Evolutionary conservation across 2,113 vertebrate species (phyloP).

Genomic region (Paralichthys olivaceus): DNA sequence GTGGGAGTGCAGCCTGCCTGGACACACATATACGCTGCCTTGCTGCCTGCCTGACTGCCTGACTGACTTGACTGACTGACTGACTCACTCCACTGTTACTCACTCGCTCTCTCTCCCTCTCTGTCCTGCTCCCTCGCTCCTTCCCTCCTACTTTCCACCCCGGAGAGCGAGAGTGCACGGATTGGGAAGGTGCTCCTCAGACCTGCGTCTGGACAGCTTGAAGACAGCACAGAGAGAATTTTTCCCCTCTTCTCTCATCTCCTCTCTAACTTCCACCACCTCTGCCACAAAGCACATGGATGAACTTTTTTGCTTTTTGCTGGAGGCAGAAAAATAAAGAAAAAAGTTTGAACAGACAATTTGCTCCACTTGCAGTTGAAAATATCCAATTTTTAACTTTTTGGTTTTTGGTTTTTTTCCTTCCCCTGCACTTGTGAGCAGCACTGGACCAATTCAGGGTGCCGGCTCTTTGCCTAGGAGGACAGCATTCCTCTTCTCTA

Average conservation of each 20-base stretch:
- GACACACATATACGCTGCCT: constrained; percentile 65
- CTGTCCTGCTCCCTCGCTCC: constrained; percentile 69
- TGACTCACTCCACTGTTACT: constrained; percentile 67
- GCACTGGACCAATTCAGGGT: constrained; percentile 66
- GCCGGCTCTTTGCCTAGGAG: constrained; percentile 53
- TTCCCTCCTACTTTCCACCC: constrained; percentile 84
- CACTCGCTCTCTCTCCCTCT: constrained; percentile 69
- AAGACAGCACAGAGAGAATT: constrained; percentile 77
- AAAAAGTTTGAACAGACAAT: constrained; percentile 39
- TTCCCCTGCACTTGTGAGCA: constrained; percentile 60
- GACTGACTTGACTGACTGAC: constrained; percentile 61
- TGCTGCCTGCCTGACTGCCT: constrained; percentile 49
- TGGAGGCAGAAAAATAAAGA: constrained; percentile 64
- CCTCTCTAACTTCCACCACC: constrained; percentile 32
- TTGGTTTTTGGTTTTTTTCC: constrained; percentile 16
- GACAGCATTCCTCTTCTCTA: constrained; percentile 54
- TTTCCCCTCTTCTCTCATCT: constrained; percentile 49
- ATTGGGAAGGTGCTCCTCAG: constrained; percentile 85
- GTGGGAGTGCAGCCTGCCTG: constrained; percentile 69
- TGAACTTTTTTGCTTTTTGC: constrained; percentile 68
- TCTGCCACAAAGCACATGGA: constrained; percentile 75
- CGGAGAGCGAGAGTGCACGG: constrained; percentile 76
- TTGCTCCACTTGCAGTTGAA: constrained; percentile 63
- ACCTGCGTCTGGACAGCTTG: constrained; percentile 77
- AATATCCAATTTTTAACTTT: constrained; percentile 25